Conservation (phyloP, 1,140 invertebrate genomes). For the Trichonephila inaurata region DNA sequence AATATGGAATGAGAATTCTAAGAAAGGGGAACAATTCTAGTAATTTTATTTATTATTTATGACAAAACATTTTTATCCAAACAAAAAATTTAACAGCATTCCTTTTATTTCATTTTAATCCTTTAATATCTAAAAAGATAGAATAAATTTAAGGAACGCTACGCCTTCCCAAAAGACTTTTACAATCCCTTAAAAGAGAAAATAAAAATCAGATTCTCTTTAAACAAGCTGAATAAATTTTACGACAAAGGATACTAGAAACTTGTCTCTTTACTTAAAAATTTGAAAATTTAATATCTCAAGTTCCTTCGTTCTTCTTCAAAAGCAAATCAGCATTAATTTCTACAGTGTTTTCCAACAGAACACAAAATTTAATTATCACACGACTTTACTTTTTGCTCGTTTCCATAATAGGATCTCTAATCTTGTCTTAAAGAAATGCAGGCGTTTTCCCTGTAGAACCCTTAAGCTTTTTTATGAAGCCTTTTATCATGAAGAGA, state of each 20-base stretch:
- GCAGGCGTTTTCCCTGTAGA: not conserved
- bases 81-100: no score
- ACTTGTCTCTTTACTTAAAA: not conserved
- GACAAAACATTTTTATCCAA: no score
- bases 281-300: not conserved
- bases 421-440: not conserved
- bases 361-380: conserved; percentile 23
- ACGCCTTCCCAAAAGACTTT: not conserved
- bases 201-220: not conserved
- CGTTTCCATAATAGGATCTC: conserved; percentile 27
- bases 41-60: no score
- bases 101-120: no score
- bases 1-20: no score
- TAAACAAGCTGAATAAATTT: not conserved
- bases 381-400: not conserved
- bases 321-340: not conserved
- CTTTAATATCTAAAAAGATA: no score
- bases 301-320: not conserved
- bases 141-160: no score
- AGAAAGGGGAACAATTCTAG: no score
- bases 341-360: not conserved
- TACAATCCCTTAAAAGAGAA: not conserved
- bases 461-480: conserved; percentile 22
- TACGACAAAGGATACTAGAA: not conserved
- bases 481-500: not conserved